A percentile compares a stretch with the other conserved stretches of the same genome.
Conservation (phyloP, 2,888 invertebrate genomes). For the Hypena proboscidalis region DNA sequence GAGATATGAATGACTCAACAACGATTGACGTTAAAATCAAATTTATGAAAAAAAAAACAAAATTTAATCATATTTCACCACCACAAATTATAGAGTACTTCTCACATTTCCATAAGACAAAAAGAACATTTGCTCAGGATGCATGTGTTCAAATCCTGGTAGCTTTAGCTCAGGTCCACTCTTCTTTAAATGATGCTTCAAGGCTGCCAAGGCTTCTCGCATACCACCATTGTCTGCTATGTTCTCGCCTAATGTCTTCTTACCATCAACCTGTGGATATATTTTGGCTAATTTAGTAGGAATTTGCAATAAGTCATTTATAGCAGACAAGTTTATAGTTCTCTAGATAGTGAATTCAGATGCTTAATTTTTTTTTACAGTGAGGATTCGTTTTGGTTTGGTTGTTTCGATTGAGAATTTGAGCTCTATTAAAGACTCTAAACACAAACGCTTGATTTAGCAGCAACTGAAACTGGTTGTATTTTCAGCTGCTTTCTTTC, state of each 20-base stretch:
- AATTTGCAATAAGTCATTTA: no score
- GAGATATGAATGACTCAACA: no score
- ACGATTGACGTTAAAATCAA: no score
- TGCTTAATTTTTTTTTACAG: no score
- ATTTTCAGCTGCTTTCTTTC: no score
- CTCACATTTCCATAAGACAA: conserved; percentile 92
- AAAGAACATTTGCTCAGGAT: conserved; percentile 91
- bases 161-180: conserved; percentile 87
- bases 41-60: background rate
- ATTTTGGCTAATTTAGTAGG: background rate
- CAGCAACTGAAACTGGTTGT: no score
- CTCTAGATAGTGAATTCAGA: no score
- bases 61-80: background rate
- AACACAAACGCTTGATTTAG: no score
- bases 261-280: conserved; percentile 87
- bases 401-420: no score
- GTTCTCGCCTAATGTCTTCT: conserved; percentile 91
- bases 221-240: conserved; percentile 94
- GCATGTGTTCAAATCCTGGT: conserved; percentile 90
- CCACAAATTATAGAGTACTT: conserved; percentile 19
- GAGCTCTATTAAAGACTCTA: no score
- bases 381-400: no score
- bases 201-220: conserved; percentile 89
- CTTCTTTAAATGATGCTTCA: conserved; percentile 83
- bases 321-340: no score